Conservation (phyloP, 2,888 invertebrate genomes). For the Girardia tigrina region DNA sequence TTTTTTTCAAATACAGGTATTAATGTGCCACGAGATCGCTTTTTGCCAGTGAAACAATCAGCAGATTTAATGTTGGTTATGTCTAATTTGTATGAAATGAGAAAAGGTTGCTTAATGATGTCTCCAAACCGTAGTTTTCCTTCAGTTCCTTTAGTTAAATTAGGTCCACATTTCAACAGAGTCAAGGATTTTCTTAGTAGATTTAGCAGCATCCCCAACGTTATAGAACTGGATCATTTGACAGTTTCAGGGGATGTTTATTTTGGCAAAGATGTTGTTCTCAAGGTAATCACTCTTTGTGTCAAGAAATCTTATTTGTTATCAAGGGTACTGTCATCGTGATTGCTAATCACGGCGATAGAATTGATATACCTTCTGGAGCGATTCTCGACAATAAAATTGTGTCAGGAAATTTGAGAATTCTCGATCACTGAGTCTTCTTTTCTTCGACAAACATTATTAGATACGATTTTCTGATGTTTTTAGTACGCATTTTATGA, state of each 20-base stretch:
- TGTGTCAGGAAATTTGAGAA: conserved; percentile 92
- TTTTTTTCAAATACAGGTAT: too few species aligned
- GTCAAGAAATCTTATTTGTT: background rate
- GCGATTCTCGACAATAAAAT: conserved; percentile 94
- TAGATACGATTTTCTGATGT: too few species aligned
- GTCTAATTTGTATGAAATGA: conserved; percentile 86
- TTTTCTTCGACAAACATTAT: too few species aligned
- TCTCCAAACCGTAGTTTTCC: conserved; percentile 87
- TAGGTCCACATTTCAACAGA: conserved; percentile 88
- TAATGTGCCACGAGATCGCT: conserved; percentile 84
- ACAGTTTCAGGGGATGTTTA: conserved; percentile 98
- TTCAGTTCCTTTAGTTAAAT: conserved; percentile 84
- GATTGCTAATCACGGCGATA: conserved; percentile 96
- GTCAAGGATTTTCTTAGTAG: conserved; percentile 76
- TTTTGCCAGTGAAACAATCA: conserved; percentile 96
- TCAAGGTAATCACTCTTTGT: conserved; percentile 61
- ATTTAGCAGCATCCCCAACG: conserved; percentile 86
- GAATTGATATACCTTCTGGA: conserved; percentile 93
- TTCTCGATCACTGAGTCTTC: conserved; percentile 69
- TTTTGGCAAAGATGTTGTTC: conserved; percentile 78
- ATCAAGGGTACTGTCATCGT: conserved; percentile 84
- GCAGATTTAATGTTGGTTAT: conserved; percentile 88
- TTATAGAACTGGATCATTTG: conserved; percentile 88
- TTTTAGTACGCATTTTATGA: too few species aligned
- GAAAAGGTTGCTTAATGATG: conserved; percentile 76